phyloP scores from a whole-genome alignment of 2,888 invertebrate species.

The Melolontha melolontha region DNA sequence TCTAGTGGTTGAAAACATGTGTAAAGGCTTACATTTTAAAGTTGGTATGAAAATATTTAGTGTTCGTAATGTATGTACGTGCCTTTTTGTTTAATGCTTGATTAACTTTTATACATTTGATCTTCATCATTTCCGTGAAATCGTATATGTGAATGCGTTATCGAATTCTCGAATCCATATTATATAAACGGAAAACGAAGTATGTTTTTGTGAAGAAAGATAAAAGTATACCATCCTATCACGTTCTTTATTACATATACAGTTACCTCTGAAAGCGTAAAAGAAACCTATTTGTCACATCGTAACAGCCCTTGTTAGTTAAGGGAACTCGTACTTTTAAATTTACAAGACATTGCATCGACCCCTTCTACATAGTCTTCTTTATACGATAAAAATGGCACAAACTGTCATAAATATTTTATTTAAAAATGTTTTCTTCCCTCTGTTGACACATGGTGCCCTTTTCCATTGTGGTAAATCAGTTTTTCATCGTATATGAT shows the following conservation, averaged over 20 bases:
- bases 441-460: conserved; percentile 12
- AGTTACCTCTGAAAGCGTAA: neutral
- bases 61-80: too few relatives aligned
- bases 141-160: too few relatives aligned
- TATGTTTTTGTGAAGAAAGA: neutral
- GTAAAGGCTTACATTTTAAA: too few relatives aligned
- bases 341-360: conserved; percentile 1
- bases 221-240: conserved; percentile 1
- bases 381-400: conserved; percentile 10
- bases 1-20: too few relatives aligned
- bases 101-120: too few relatives aligned
- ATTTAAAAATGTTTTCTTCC: conserved; percentile 20
- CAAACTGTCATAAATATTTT: conserved; percentile 24
- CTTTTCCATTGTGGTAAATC: conserved; percentile 4
- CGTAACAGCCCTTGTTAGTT: conserved; percentile 10
- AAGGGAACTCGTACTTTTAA: conserved; percentile 6
- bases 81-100: neutral
- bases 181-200: too few relatives aligned
- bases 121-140: too few relatives aligned
- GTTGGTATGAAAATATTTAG: too few relatives aligned
- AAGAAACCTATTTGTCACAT: conserved; percentile 9
- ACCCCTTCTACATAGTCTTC: neutral
- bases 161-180: too few relatives aligned
- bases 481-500: conserved; percentile 5
- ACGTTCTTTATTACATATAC: neutral